Percentiles rank a stretch among this genome's conserved stretches.
Conservation (phyloP, 2,797 vertebrate genomes). For the Platyrinchus mystaceus region DNA sequence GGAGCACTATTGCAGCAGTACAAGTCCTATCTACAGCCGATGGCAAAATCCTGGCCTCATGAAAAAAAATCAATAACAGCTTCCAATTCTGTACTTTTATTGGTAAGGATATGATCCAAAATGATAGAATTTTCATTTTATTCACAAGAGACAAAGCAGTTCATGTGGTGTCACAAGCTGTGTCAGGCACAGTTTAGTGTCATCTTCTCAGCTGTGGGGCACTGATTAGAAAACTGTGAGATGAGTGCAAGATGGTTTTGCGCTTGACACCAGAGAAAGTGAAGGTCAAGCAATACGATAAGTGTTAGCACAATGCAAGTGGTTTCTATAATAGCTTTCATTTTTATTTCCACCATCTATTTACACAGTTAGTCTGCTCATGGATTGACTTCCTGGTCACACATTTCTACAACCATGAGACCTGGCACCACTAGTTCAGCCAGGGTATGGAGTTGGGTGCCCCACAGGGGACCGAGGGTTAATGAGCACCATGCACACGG, state of each 20-base stretch:
- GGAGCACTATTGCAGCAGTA: neutral
- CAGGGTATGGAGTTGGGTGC: rapidly evolving
- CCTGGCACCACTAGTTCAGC: neutral
- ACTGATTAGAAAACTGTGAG: neutral
- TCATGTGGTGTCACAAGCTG: neutral
- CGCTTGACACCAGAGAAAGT: neutral
- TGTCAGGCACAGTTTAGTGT: neutral
- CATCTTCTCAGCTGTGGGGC: neutral
- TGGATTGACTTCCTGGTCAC: neutral
- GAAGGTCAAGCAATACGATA: neutral
- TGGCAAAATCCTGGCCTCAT: neutral
- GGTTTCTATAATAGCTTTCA: neutral
- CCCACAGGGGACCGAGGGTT: neutral
- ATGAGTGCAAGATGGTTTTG: neutral
- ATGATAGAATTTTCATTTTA: neutral
- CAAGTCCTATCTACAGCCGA: neutral
- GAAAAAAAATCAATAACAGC: neutral
- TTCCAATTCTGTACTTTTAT: neutral
- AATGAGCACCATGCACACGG: rapidly evolving
- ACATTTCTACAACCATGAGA: neutral
- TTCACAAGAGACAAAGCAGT: neutral
- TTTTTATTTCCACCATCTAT: neutral
- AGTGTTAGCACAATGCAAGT: rapidly evolving
- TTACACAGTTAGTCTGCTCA: neutral
- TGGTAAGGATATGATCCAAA: neutral